Evolutionary conservation across 2,888 invertebrate species (phyloP), one percentile per base, ranked within the genome.

Genomic region (Ferrisia virgata): DNA sequence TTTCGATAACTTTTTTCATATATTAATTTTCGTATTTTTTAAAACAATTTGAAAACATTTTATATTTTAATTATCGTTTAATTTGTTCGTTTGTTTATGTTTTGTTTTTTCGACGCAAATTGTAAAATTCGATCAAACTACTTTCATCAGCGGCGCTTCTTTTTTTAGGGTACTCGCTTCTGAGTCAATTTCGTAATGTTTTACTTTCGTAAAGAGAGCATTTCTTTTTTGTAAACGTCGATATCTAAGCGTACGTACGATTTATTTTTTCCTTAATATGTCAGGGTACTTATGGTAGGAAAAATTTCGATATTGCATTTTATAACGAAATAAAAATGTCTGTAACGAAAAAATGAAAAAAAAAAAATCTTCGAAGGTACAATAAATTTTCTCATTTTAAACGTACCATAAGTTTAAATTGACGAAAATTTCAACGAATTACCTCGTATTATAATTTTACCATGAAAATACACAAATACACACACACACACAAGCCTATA

Each of bases 401-500:
- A 64, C 64, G 64, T 64, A 64, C 64, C 64, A 64, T 53, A 53
- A 53, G 64, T 64, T 64, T 64, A 64, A 64, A 64, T 64, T 31
- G 25, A 64, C 64, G 64, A 64, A 64, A 64, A 64, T 64, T 53
- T 31, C 64, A 64, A 64, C 64, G 64, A 64, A 64, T 28, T 64
- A 64, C 64, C 64, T 64, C 64, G 64, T 64, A 64, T 47, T 47
- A 47, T 53, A 53, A 28, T 28, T 58, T 64, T 64, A 64, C 64
- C 64, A 13, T 25, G 13, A n/a, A n/a, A n/a, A n/a, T n/a, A n/a
- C n/a, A n/a, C n/a, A n/a, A n/a, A n/a, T n/a, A n/a, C 58, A 31
- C 15, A 64, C 64, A 64, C 64, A 13, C 58, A 47, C 47, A 47
- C 53, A n/a, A n/a, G n/a, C n/a, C 53, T 22, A 36, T 6, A 5